A percentile compares a stretch with the other conserved stretches of the same genome.
Conservation (phyloP, 2,797 vertebrate species). For the Coccyzus lansbergi region DNA sequence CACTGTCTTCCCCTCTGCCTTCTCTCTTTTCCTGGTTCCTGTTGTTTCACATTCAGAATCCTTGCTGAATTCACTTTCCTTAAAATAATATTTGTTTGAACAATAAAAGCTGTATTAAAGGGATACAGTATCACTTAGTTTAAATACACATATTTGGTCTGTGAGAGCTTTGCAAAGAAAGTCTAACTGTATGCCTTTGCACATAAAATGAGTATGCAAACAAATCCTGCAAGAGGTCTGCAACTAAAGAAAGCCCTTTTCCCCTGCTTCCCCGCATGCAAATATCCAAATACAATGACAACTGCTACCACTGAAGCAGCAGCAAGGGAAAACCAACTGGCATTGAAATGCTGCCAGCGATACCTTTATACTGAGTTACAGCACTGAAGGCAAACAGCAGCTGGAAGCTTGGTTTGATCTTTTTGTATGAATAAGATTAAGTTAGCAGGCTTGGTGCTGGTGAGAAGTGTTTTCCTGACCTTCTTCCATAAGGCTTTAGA, state of each 20-base stretch:
- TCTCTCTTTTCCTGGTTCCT: not conserved
- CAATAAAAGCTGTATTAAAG: conserved; percentile 31
- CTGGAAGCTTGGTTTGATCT: conserved; percentile 35
- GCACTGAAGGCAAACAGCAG: not conserved
- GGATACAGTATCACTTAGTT: not conserved
- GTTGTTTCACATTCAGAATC: not conserved
- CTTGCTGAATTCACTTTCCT: conserved; percentile 16
- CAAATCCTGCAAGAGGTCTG: conserved; percentile 22
- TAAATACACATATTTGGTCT: conserved; percentile 12
- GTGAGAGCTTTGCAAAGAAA: not conserved
- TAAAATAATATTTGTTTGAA: conserved; percentile 53
- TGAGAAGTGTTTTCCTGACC: not conserved
- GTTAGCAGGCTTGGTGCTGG: not conserved
- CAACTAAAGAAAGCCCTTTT: not conserved
- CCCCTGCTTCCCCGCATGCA: not conserved
- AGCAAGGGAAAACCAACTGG: not conserved
- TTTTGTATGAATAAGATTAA: conserved; percentile 29
- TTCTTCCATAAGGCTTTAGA: not conserved
- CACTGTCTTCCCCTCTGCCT: not conserved
- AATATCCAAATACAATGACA: not conserved
- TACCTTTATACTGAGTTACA: not conserved
- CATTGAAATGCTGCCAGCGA: not conserved
- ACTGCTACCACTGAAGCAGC: not conserved
- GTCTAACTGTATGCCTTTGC: not conserved
- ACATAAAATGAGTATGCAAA: conserved; percentile 14